Evolutionary conservation across 1,140 invertebrate species (phyloP).

Genomic region (Berghia stephanieae): DNA sequence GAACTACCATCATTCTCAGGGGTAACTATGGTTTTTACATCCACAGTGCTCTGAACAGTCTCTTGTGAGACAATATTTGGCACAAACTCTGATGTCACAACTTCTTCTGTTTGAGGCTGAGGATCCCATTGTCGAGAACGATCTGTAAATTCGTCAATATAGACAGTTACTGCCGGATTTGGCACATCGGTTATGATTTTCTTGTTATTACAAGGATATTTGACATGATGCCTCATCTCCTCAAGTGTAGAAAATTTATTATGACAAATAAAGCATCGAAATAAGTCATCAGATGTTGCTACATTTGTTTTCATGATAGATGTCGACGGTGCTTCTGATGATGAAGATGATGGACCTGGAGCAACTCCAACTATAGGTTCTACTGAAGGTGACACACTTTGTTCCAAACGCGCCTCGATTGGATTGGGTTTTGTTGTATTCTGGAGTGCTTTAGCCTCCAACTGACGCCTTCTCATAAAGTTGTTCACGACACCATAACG

Average conservation of each 20-base stretch:
- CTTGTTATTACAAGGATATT: conserved; percentile 46
- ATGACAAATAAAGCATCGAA: conserved; percentile 51
- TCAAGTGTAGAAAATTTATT: conserved; percentile 46
- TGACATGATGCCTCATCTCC: conserved; percentile 54
- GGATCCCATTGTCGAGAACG: not conserved
- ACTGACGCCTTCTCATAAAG: conserved; percentile 40
- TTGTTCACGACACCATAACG: conserved; percentile 39
- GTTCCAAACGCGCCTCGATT: conserved; percentile 28
- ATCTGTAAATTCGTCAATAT: conserved; percentile 13
- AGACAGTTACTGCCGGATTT: conserved; percentile 12
- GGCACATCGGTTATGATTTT: conserved; percentile 19
- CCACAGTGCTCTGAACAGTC: too few relatives aligned
- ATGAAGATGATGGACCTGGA: too few relatives aligned
- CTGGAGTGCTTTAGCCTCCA: conserved; percentile 40
- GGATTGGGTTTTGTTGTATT: conserved; percentile 34
- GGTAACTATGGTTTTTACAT: too few relatives aligned
- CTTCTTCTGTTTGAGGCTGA: not conserved
- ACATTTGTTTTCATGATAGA: too few relatives aligned
- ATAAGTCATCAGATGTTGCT: too few relatives aligned
- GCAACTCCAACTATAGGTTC: too few relatives aligned
- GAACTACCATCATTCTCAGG: too few relatives aligned
- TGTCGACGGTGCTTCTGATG: too few relatives aligned
- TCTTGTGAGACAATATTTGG: too few relatives aligned
- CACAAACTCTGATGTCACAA: too few relatives aligned
- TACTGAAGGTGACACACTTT: conserved; percentile 26